Evolutionary conservation across 2,888 invertebrate species (phyloP).

Genomic region (Acronicta psi): DNA sequence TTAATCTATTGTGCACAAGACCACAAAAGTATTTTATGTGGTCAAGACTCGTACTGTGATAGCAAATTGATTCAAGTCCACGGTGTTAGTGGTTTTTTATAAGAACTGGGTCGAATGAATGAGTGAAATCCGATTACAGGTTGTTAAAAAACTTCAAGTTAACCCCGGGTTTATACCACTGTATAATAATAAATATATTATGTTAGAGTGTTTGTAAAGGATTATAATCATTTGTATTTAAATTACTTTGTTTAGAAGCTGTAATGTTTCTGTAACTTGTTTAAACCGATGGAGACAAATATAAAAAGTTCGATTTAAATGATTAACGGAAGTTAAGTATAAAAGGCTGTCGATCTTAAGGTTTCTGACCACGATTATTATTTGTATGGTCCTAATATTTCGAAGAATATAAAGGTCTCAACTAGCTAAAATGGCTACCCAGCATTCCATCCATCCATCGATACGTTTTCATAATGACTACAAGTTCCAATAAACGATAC

Average conservation of each 20-base stretch:
- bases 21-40: constrained; percentile 23
- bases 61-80: constrained; percentile 51
- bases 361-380: no score
- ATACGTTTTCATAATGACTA: no score
- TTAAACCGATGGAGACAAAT: constrained; percentile 17
- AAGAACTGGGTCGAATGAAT: constrained; percentile 53
- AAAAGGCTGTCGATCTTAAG: no score
- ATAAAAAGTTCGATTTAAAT: constrained; percentile 6
- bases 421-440: no score
- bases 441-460: no score
- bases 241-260: constrained; percentile 29
- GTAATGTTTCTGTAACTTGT: constrained; percentile 28
- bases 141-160: constrained; percentile 59
- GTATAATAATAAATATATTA: constrained; percentile 4
- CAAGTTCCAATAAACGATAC: no score
- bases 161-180: constrained; percentile 6
- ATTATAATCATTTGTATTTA: constrained; percentile 41
- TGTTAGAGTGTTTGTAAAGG: constrained; percentile 17
- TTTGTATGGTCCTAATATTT: no score
- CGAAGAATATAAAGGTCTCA: no score
- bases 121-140: constrained; percentile 68
- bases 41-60: constrained; percentile 13
- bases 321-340: constrained; percentile 17
- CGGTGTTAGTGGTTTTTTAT: constrained; percentile 45
- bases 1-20: constrained; percentile 6